Base-by-base conservation (phyloP, 1,140 invertebrate genomes). In the Drosophila athabasca region DNA sequence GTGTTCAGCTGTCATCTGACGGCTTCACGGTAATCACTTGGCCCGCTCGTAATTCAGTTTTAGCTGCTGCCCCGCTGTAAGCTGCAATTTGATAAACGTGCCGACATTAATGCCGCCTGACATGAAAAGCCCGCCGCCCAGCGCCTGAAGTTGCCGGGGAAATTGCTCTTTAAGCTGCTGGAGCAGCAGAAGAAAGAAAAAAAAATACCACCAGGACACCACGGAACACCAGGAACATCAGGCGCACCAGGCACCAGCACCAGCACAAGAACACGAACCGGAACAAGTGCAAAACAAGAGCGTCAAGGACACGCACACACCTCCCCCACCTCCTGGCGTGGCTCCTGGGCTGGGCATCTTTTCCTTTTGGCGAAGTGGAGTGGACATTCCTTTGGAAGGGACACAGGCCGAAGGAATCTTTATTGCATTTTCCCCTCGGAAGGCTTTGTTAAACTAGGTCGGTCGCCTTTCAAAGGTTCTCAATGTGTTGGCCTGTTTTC, bases 61-160 rank as follows among this genome's bases (percentile, higher is more conserved):
- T 29, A 48, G 52, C 26, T 29, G 57, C 45, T 66, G 46, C 66
- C 11, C 45, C 68, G 44, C 60, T 79, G 60, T 72, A 76, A 73
- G 67, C 72, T 76, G 81, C 76, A 85, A 80, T 85, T 85, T 84
- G 72, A 80, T 84, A 85, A 84, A 79, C 80, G 80, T 84, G 80
- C 76, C 66, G 50, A 57, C 80, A 84, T 84, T 83, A 83, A 84
- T 84, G 80, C 62, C 43, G 80, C 57, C 64, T 83, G 59, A 67
- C 73, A 81, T 66, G 72, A 75, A 71, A 75, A 83, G 75, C 71
- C 49, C 60, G 57, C 73, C 49, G 69, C 53, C 43, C 51, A 45
- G 24, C 24, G 5, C 24, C 24, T 26, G 24, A 26, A 26, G 55
- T 54, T 52, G 53, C 24, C 24, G 35, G 24, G 35, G 60, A 73